These are phyloP conservation scores for Pyrrhosoma nymphula DNA, from an alignment of 2,888 invertebrate genomes.

Conservation along the genomic window DNA sequence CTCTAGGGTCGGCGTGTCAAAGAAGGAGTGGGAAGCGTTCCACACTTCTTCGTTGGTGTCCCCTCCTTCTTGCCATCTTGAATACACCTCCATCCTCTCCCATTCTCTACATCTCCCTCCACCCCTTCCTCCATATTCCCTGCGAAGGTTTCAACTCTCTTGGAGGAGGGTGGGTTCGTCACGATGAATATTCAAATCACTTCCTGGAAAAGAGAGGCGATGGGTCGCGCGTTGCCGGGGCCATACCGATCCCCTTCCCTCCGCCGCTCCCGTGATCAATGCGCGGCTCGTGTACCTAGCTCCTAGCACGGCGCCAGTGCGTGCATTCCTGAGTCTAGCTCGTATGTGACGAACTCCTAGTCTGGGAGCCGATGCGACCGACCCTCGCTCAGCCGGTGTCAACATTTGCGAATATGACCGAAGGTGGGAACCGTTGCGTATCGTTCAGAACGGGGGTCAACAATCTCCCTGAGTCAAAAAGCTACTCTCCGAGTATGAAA, in stretches of 20 bases:
- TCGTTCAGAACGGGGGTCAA: too few relatives aligned
- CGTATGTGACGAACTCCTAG: too few relatives aligned
- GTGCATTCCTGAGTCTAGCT: not conserved
- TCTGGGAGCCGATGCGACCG: too few relatives aligned
- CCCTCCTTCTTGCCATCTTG: not conserved
- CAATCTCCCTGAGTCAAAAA: too few relatives aligned
- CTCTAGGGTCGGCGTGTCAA: not conserved
- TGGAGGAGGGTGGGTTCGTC: not conserved
- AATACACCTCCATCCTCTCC: not conserved
- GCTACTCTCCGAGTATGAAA: too few relatives aligned
- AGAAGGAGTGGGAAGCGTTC: not conserved
- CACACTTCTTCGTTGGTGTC: not conserved
- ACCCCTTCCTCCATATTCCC: not conserved
- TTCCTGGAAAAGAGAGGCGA: not conserved
- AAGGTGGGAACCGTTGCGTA: too few relatives aligned
- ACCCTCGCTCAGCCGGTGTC: too few relatives aligned
- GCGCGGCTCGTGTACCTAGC: not conserved
- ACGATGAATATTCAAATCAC: conserved; percentile 45
- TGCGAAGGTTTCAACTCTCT: too few relatives aligned
- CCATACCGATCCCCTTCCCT: not conserved
- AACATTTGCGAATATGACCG: too few relatives aligned
- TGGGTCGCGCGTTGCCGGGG: not conserved
- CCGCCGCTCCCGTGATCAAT: not conserved
- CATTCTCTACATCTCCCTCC: not conserved
- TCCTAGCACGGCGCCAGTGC: not conserved